Conservation (phyloP, 2,113 vertebrate genomes). For the Pipra filicauda region DNA sequence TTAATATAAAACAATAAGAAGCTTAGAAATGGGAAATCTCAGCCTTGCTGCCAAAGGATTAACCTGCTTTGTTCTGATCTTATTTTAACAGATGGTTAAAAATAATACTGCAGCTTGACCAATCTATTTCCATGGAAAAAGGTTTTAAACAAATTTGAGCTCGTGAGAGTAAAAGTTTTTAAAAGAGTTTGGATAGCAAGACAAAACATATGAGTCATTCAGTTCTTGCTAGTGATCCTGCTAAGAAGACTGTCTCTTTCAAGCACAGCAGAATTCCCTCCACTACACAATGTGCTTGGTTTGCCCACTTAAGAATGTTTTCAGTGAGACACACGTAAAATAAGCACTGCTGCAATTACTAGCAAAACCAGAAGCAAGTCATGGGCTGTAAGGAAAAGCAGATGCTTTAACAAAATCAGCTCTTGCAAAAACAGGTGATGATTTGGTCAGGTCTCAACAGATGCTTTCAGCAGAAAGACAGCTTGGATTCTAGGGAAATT, state of each 20-base stretch:
- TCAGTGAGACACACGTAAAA: not conserved
- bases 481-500: not conserved
- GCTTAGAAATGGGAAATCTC: not conserved
- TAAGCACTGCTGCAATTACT: not conserved
- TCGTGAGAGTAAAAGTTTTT: not conserved
- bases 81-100: conserved; percentile 50
- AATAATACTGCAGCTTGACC: conserved; percentile 35
- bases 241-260: not conserved
- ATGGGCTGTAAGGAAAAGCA: not conserved
- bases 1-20: conserved; percentile 37
- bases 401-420: not conserved
- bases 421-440: not conserved
- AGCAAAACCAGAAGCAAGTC: not conserved
- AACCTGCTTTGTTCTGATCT: conserved; percentile 18
- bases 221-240: not conserved
- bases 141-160: not conserved
- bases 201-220: not conserved
- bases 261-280: not conserved
- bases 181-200: not conserved
- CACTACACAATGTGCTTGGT: not conserved
- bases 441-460: not conserved
- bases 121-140: not conserved
- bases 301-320: not conserved
- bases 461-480: not conserved
- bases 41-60: not conserved